Base-by-base conservation (phyloP, 2,797 vertebrate species). In the Hephaestus fuliginosus region DNA sequence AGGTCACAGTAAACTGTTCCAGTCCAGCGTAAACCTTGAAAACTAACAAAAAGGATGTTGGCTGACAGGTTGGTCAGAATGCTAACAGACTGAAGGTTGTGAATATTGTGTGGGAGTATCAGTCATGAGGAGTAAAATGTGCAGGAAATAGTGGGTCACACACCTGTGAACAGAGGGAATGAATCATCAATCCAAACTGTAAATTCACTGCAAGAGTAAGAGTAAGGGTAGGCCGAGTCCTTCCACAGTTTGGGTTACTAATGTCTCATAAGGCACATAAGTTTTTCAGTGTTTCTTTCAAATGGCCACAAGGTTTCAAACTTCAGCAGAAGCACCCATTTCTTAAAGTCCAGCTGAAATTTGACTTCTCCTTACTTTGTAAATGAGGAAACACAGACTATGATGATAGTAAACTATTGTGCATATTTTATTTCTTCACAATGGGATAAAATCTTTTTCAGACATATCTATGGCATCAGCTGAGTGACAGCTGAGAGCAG, bases 1-100 rank as follows among this genome's bases (percentile, higher is more conserved):
- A 85, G 77, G 82, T 83, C 84, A 84, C 55, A 49, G 70, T 81
- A 85, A 86, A 86, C 86, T 76, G 70, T 77, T 67, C n/a, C 60
- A 67, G 51, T 39, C 53, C n/a, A 72, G 70, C 22, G 4, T 74
- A 83, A 83, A 83, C 75, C 61, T 64, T 46, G 17, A 67, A 78
- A 66, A 43, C 76, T 74, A 72, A 78, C 73, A 74, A 76, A 66
- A 71, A 76, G 36, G 64, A 69, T 78, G 74, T 17, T 52, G 41
- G 67, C n/a, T 2, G 62, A 78, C 46, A 17, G 66, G 25, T 62
- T 8, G 25, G 68, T 36, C 13, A 65, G 46, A 82, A 82, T 80
- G 66, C 56, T 55, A 74, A 85, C 65, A 85, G 18, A 76, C 61
- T 62, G 5, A 18, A 13, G 13, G 30, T 60, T 80, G 73, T 58